Conservation (phyloP, 1,140 invertebrate genomes). For the Diorhabda sublineata region DNA sequence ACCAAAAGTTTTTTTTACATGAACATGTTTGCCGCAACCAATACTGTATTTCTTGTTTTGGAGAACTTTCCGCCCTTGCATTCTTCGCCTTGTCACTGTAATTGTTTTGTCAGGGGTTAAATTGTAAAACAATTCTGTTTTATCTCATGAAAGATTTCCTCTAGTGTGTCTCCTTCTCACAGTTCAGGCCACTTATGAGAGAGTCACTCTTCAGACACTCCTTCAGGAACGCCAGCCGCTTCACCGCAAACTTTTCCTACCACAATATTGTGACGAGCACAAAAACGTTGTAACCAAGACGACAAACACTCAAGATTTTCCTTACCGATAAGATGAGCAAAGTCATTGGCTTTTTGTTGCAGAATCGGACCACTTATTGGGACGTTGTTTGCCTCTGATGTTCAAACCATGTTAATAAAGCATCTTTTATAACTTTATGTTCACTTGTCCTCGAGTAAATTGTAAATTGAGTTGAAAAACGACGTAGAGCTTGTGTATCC, state of each 20-base stretch:
- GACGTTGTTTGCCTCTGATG: conserved; percentile 5
- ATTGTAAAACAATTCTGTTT: neutral
- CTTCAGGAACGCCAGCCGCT: neutral
- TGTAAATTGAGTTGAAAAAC: neutral
- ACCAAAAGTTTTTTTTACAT: no score
- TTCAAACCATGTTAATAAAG: conserved; percentile 1
- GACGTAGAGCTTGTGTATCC: no score
- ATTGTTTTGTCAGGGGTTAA: neutral
- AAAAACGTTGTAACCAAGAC: conserved; percentile 20
- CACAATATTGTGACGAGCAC: conserved; percentile 22
- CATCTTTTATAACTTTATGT: neutral
- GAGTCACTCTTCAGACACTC: neutral
- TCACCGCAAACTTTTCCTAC: conserved; percentile 6
- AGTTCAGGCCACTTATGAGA: no score
- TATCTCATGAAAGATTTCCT: neutral
- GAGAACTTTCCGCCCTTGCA: no score
- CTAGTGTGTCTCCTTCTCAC: neutral
- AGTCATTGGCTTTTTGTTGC: conserved; percentile 18
- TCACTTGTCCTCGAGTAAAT: conserved; percentile 1
- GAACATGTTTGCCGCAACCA: no score
- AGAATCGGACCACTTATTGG: conserved; percentile 17
- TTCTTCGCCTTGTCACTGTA: no score
- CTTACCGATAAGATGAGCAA: conserved; percentile 11
- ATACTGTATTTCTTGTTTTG: no score
- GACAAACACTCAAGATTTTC: conserved; percentile 18